Conservation (phyloP, 2,113 vertebrate species). For the Platysternon megacephalum region DNA sequence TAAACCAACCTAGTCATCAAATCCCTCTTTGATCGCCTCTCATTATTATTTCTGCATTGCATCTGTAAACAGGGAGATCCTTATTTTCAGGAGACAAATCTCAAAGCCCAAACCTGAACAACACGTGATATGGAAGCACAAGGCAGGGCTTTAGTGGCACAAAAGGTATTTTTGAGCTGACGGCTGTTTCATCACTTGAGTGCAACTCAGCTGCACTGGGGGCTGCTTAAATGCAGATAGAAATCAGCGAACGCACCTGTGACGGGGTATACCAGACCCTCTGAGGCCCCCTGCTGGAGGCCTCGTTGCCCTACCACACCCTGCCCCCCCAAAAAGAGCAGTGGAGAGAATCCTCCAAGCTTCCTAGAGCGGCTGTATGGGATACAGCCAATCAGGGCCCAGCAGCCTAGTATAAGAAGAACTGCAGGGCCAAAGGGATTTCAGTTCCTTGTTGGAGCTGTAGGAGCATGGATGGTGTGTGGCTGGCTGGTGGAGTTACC, state of each 20-base stretch:
- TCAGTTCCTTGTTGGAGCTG: too few relatives aligned
- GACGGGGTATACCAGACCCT: too few relatives aligned
- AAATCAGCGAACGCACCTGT: neutral
- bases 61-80: neutral
- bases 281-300: too few relatives aligned
- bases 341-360: too few relatives aligned
- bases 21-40: neutral
- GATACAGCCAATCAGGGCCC: too few relatives aligned
- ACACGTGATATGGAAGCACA: neutral
- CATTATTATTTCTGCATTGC: neutral
- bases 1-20: neutral
- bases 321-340: too few relatives aligned
- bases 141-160: accelerated
- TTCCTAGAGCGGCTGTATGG: too few relatives aligned
- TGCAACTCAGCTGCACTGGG: neutral
- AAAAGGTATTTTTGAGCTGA: neutral
- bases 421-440: too few relatives aligned
- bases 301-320: too few relatives aligned
- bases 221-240: neutral
- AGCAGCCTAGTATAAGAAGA: too few relatives aligned
- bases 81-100: neutral
- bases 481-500: too few relatives aligned
- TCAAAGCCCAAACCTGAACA: neutral
- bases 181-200: neutral
- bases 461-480: too few relatives aligned